Base-by-base conservation (phyloP, 1,140 invertebrate species). In the Drosophila triauraria region DNA sequence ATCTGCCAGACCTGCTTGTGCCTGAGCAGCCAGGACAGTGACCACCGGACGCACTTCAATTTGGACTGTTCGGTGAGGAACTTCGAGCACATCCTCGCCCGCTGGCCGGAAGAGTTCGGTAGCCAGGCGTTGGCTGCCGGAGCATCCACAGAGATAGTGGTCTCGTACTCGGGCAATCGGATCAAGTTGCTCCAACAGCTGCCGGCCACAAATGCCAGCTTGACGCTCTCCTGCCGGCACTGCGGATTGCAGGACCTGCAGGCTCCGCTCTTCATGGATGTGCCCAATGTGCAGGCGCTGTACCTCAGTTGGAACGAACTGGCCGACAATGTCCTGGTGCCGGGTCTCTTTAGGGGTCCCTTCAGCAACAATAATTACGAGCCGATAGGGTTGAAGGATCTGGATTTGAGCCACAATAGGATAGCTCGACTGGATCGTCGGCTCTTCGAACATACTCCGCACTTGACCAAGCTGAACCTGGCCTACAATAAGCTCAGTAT, bases 221-320 rank as follows among this genome's bases (percentile, higher is more conserved):
- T 93, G 13, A 91, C 90, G 25, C 65, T 94, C 25, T 81, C 91
- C 32, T 93, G 93, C 17, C 83, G 86, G 6, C 92, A 93, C 69
- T 95, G 95, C 71, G 85, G 92, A 40, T 93, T 96, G 30, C 87
- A 92, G 47, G 93, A 94, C 50, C 94, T 97, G 53, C 94, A 95
- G 23, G 90, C 94, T 30, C 93, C 93, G 2, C 94, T 95, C 0
- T 97, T 97, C 80, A 94, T 94, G 75, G 93, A 95, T 75, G 93
- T 96, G 9, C 92, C 93, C n/a, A 94, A 94, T 64, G 91, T 97
- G n/a, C 93, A 94, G 17, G 94, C 94, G 63, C 92, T 97, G 44
- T 96, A 97, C 92, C 91, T 97, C 57, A 96, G 96, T 92, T 94
- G 95, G 78, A 97, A 97, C 88, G 80, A 93, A 35, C 91, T 97